A percentile compares a stretch with the other conserved stretches of the same genome.
phyloP scores from a whole-genome alignment of 2,888 invertebrate species.

The Dichetophora obliterata region DNA sequence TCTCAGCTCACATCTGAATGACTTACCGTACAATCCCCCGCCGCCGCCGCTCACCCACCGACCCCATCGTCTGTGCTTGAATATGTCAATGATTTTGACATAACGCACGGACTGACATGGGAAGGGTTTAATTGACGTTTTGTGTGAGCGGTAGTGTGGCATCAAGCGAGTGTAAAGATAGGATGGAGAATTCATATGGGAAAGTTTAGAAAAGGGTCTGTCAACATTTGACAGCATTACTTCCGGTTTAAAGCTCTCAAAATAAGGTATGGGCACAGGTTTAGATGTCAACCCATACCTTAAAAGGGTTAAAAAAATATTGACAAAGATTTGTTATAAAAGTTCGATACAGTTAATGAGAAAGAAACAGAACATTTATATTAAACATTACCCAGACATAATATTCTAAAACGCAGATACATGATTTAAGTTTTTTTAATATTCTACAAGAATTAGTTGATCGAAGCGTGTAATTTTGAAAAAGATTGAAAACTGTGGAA shows the following conservation, averaged over 20 bases:
- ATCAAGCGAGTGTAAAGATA: not conserved
- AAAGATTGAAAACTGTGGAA: no score
- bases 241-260: constrained; percentile 41
- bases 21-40: not conserved
- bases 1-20: not conserved
- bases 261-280: no score
- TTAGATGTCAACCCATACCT: constrained; percentile 38
- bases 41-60: not conserved
- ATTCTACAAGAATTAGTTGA: no score
- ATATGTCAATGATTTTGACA: constrained; percentile 63
- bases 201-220: not conserved
- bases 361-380: no score
- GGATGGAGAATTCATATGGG: not conserved
- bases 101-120: constrained; percentile 58
- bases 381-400: no score
- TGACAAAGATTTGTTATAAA: no score
- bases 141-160: constrained; percentile 36
- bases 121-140: constrained; percentile 56
- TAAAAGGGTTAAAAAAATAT: no score
- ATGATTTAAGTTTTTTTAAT: no score
- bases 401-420: no score
- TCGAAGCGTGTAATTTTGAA: no score
- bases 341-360: no score
- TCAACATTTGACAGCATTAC: not conserved
- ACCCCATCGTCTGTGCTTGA: constrained; percentile 17